phyloP scores from a whole-genome alignment of 2,888 invertebrate genomes.

The Lordiphosa fenestrarum region DNA sequence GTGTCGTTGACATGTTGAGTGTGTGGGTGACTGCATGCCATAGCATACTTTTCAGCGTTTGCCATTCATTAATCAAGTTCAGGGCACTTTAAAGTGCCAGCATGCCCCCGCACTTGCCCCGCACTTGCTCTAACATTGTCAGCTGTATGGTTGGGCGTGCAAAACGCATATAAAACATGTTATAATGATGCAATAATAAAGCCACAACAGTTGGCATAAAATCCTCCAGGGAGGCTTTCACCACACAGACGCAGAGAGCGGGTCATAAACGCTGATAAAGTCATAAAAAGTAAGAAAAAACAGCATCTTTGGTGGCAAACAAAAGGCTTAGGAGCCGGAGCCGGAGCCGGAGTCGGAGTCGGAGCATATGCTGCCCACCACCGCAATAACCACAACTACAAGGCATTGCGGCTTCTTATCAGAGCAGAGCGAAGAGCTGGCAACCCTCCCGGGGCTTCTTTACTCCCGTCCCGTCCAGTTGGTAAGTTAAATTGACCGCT shows the following conservation, averaged over 20 bases:
- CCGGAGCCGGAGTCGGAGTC: background rate
- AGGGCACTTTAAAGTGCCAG: constrained; percentile 66
- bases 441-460: constrained; percentile 23
- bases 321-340: constrained; percentile 4
- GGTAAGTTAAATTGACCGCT: constrained; percentile 54
- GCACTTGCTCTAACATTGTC: background rate
- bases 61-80: constrained; percentile 72
- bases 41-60: constrained; percentile 65
- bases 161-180: constrained; percentile 36
- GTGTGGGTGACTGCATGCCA: constrained; percentile 35
- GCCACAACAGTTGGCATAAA: constrained; percentile 33
- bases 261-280: constrained; percentile 67
- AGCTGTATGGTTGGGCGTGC: background rate
- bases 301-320: constrained; percentile 30
- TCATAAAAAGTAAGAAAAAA: constrained; percentile 48
- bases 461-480: constrained; percentile 27
- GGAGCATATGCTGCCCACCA: constrained; percentile 7
- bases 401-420: constrained; percentile 10
- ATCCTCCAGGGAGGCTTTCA: constrained; percentile 25
- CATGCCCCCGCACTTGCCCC: constrained; percentile 8
- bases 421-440: background rate
- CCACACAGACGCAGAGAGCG: constrained; percentile 18
- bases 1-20: constrained; percentile 65
- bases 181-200: constrained; percentile 74
- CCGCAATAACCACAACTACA: constrained; percentile 8